A percentile compares a stretch with the other conserved stretches of the same genome.
Evolutionary conservation across 2,888 invertebrate species (phyloP).

Genomic region (Pollenia labialis): DNA sequence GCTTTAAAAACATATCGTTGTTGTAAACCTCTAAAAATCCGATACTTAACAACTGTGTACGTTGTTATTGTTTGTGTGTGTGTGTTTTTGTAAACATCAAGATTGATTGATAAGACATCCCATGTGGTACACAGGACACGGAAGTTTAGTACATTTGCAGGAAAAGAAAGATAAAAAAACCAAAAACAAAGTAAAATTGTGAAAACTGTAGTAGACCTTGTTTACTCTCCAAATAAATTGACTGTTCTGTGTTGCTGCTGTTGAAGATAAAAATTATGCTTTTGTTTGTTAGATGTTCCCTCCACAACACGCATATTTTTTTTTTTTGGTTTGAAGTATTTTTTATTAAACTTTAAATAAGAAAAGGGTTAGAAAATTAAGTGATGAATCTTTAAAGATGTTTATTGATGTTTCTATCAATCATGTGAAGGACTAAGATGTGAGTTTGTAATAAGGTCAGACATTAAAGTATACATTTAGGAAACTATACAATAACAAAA

Average conservation of each 20-base stretch:
- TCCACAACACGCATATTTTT: neutral
- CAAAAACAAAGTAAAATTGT: constrained; percentile 13
- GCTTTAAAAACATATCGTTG: neutral
- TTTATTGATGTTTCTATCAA: too few species aligned
- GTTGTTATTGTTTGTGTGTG: neutral
- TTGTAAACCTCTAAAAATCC: neutral
- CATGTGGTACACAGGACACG: constrained; percentile 6
- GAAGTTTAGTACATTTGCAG: constrained; percentile 11
- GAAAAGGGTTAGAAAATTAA: too few species aligned
- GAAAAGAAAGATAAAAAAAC: constrained; percentile 5
- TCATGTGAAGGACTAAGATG: too few species aligned
- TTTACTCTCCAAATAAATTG: constrained; percentile 40
- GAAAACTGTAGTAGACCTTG: constrained; percentile 25
- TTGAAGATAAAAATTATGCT: constrained; percentile 1
- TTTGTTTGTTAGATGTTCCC: neutral
- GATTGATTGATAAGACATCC: constrained; percentile 44
- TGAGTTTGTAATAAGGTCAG: too few species aligned
- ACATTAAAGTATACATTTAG: too few species aligned
- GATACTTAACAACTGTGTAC: neutral
- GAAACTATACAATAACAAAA: too few species aligned
- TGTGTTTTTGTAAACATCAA: neutral
- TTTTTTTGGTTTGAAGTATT: neutral
- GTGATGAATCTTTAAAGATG: too few species aligned
- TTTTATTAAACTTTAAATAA: too few species aligned
- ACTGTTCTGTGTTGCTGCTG: constrained; percentile 33